Base-by-base conservation (phyloP, 2,113 vertebrate genomes). In the Phasianus colchicus region DNA sequence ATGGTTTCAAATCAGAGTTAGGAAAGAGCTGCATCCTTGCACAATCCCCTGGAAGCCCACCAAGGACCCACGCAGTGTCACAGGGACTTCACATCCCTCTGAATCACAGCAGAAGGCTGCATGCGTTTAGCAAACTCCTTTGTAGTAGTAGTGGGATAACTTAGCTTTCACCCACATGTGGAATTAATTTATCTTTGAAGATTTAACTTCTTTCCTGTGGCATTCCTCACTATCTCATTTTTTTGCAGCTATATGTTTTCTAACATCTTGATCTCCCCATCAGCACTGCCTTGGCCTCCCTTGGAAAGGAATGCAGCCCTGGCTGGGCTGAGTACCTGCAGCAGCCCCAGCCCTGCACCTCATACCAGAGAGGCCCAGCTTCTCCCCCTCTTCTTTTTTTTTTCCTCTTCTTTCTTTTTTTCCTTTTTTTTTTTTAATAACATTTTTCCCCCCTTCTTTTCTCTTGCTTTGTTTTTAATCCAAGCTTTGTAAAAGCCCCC, bases 281-380 rank as follows among this genome's bases (percentile, higher is more conserved):
- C 92, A 96, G 97, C 97, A 98, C 67, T 93, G 88, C 95, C 84
- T 96, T 97, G 97, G 97, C 97, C 96, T 95, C 96, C 97, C 98
- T 97, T 87, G 20, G 83, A 91, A 96, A 97, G 98, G 98, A 98
- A 98, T 98, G 98, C 92, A 94, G 97, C 97, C 97, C 98, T 66
- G 95, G 83, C 96, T 97, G 98, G 97, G 98, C 97, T 90, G 98
- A 98, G 98, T 98, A 98, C 98, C 97, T 97, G 98, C 97, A 97
- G 95, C 97, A 69, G 95, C 87, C 90, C 81, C 69, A 40, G 61
- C 38, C 61, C 88, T 78, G 96, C 97, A 89, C 97, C 97, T 98
- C 97, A 96, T 97, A 97, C 97, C 97, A 98, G 97, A 98, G 98
- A 97, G 97, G 97, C 95, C 98, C 97, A 93, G 94, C 97, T 88